Conservation (phyloP, 92 coral and sea anemone genomes). For the Siderastrea radians region DNA sequence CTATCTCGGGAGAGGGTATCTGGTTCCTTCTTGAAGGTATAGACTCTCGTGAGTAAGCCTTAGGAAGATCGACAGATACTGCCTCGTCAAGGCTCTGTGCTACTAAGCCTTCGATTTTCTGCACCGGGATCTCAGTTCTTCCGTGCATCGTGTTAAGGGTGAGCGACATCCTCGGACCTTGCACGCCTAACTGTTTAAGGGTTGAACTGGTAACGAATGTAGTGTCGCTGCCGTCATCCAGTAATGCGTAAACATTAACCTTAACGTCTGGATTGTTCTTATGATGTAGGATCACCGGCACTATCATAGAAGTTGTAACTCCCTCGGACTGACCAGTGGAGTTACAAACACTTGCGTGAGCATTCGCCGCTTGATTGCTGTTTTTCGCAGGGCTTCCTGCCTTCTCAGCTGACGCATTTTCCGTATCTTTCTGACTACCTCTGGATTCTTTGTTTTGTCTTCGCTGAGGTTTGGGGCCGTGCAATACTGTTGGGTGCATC, state of each 20-base stretch:
- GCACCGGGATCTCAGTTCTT: conserved; percentile 15
- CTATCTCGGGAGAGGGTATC: conserved; percentile 49
- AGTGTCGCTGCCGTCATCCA: conserved; percentile 22
- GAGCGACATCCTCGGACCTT: conserved; percentile 23
- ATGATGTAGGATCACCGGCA: conserved; percentile 15
- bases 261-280: neutral
- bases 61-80: conserved; percentile 25
- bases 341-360: conserved; percentile 30
- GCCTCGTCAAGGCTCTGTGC: conserved; percentile 17
- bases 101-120: conserved; percentile 11
- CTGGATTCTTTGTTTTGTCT: neutral
- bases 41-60: conserved; percentile 36
- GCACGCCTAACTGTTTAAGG: conserved; percentile 26
- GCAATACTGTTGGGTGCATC: conserved; percentile 56
- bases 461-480: conserved; percentile 1
- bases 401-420: conserved; percentile 17
- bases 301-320: conserved; percentile 12
- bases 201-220: conserved; percentile 29
- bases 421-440: neutral
- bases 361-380: conserved; percentile 16
- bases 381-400: neutral
- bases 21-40: conserved; percentile 47
- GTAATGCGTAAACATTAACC: conserved; percentile 32
- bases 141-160: conserved; percentile 37
- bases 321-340: neutral